These are phyloP conservation scores for Apamea anceps DNA, from an alignment of 2,888 invertebrate species.

Conservation along the genomic window DNA sequence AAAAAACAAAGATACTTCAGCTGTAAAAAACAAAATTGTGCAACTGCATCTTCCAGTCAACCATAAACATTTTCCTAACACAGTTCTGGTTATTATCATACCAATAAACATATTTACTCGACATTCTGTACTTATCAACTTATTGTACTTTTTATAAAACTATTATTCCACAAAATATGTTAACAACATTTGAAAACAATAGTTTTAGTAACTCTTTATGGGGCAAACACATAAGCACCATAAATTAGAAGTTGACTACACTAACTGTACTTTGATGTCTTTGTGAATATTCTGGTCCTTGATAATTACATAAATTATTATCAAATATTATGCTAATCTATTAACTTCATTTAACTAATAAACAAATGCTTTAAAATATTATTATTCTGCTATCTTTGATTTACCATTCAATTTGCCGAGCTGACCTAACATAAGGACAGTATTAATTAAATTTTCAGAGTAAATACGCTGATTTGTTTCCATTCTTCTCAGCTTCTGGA, in stretches of 20 bases:
- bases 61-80: conserved; percentile 3
- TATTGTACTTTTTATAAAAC: conserved; percentile 48
- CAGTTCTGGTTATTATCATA: conserved; percentile 1
- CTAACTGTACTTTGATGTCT: conserved; percentile 43
- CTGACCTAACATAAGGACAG: conserved; percentile 87
- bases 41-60: background rate
- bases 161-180: conserved; percentile 14
- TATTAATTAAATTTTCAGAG: conserved; percentile 88
- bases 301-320: conserved; percentile 56
- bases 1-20: conserved; percentile 10
- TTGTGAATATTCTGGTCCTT: conserved; percentile 52
- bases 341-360: conserved; percentile 60
- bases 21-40: conserved; percentile 25
- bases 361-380: conserved; percentile 58
- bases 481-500: conserved; percentile 87
- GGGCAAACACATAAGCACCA: conserved; percentile 49
- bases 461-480: conserved; percentile 88
- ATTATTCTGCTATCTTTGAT: conserved; percentile 82
- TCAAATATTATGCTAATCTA: conserved; percentile 63
- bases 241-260: conserved; percentile 31
- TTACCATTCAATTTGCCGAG: conserved; percentile 85
- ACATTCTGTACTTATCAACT: conserved; percentile 36
- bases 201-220: conserved; percentile 8
- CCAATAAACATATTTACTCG: conserved; percentile 7
- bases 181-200: conserved; percentile 21